Evolutionary conservation across 2,797 vertebrate genomes (phyloP), one percentile per base, ranked within the genome.

Genomic region (Rhodeus uyekii): DNA sequence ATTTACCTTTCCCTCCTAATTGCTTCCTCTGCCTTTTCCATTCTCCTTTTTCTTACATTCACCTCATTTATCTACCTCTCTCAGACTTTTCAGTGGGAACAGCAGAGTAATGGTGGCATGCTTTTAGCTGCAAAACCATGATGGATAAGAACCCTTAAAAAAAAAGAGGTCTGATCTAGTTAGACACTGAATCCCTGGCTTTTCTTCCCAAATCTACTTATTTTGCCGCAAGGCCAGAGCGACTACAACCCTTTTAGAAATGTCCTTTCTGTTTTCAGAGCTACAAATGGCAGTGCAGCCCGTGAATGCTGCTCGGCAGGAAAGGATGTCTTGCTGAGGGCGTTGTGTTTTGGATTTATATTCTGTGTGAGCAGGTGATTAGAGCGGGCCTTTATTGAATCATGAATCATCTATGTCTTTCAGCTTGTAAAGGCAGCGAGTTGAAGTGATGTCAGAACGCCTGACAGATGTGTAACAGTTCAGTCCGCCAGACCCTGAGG

Each of bases 61-160:
- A 55, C 39, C 42, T 73, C 22, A 48, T 48, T 53, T 53, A 53
- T 46, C 58, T 42, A 22, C 69, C 38, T 67, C 36, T 58, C n/a
- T 46, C 58, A 58, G n/a, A 48, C 44, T 50, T n/a, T 29, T 48
- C 55, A 61, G 53, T 46, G 34, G 38, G 6, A 42, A 73, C 8
- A 0, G 44, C 67, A 19, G 3, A 61, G 39, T 34, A 73, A 72
- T 58, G 36, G 38, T 44, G 42, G 27, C 63, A 74, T 80, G 78
- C 67, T 84, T 77, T 84, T 85, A 84, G 67, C 74, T 42, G 32
- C 36, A 63, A 50, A 63, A 84, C 42, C 42, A 69, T 68, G 69
- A 83, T 85, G 32, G 80, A 84, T 83, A 67, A 78, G 81, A 68
- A 65, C 64, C 12, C 24, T 65, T 71, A 22, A 58, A 55, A 71